phyloP scores from a whole-genome alignment of 2,888 invertebrate genomes.

The Dasysyrphus albostriatus region DNA sequence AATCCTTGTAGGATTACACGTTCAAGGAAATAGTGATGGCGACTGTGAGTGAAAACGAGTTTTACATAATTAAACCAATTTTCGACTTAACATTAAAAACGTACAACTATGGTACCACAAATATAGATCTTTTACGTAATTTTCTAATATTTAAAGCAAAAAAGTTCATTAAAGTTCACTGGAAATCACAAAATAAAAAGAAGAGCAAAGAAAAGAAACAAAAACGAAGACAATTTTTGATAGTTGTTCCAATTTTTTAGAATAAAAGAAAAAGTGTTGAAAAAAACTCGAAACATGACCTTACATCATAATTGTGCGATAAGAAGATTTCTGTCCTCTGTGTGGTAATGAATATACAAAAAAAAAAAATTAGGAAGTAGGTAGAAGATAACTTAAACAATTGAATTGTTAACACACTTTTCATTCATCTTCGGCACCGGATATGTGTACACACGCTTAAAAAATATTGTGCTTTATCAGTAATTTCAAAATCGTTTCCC shows the following conservation, averaged over 20 bases:
- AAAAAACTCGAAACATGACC: neutral
- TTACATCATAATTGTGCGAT: slow-evolving; percentile 2
- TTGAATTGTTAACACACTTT: no score
- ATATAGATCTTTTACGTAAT: neutral
- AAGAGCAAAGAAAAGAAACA: neutral
- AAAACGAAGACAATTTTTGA: neutral
- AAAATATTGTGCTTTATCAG: no score
- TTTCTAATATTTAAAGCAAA: neutral
- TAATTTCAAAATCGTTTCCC: no score
- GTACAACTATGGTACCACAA: neutral
- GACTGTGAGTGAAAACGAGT: slow-evolving; percentile 38
- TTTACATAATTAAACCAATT: neutral
- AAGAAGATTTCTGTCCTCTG: neutral
- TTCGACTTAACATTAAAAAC: neutral
- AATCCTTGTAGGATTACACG: slow-evolving; percentile 45
- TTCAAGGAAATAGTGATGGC: slow-evolving; percentile 19
- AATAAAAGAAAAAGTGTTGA: neutral
- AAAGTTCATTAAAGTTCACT: slow-evolving; percentile 8
- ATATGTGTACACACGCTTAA: no score
- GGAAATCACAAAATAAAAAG: neutral
- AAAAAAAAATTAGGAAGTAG: no score
- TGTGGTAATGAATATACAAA: neutral
- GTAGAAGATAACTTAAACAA: no score
- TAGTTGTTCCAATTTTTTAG: slow-evolving; percentile 3
- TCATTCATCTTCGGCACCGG: no score